Percentiles rank a stretch among this genome's conserved stretches.
These are phyloP conservation scores for Rallus crepitans DNA, from an alignment of 2,797 vertebrate species.

Conservation along the genomic window DNA sequence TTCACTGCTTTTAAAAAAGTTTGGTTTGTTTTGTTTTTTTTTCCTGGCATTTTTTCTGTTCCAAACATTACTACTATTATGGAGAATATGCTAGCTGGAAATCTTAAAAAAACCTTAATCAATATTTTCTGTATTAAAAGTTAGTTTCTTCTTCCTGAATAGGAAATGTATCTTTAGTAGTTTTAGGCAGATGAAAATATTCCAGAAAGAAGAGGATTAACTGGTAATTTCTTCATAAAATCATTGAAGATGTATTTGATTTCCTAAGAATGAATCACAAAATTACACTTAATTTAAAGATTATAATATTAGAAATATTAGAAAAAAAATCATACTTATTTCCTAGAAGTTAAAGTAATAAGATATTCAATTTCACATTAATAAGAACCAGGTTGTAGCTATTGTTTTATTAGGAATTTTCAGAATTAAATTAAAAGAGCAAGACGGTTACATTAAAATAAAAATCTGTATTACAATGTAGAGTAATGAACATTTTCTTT, in stretches of 20 bases:
- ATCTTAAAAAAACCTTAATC: neutral
- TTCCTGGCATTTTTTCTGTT: neutral
- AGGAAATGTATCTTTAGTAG: neutral
- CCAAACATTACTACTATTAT: neutral
- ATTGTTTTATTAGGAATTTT: neutral
- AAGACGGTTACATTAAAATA: neutral
- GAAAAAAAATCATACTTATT: neutral
- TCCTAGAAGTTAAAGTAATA: neutral
- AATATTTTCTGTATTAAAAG: neutral
- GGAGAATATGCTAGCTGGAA: neutral
- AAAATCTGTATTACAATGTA: neutral
- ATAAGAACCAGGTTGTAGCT: neutral
- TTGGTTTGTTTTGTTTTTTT: too few relatives aligned
- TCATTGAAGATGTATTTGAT: neutral
- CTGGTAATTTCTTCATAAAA: neutral
- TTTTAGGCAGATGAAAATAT: neutral
- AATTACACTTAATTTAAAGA: neutral
- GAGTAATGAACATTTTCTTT: neutral
- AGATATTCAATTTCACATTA: neutral
- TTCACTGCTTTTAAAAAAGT: neutral
- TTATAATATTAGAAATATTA: neutral
- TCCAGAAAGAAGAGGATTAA: neutral
- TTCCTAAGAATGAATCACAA: neutral
- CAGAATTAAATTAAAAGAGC: neutral
- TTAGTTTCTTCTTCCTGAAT: rapidly evolving